Evolutionary conservation across 2,113 vertebrate species (phyloP).

Genomic region (Neogale vison): DNA sequence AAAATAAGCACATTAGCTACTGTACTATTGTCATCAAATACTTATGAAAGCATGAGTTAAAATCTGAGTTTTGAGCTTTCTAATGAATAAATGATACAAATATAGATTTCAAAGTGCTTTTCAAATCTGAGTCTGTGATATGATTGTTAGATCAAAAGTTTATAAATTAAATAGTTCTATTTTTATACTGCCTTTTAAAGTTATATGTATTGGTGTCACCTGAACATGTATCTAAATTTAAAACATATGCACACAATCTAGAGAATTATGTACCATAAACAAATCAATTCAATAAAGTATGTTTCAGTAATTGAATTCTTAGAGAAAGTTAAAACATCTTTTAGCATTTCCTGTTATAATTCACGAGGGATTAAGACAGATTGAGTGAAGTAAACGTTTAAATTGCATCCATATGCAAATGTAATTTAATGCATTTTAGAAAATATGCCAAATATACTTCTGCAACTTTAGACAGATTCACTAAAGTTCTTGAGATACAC

Average conservation of each 20-base stretch:
- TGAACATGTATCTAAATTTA: not conserved
- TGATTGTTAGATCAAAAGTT: not conserved
- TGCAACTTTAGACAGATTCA: not conserved
- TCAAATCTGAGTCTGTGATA: not conserved
- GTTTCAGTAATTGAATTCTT: not conserved
- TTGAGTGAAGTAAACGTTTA: not conserved
- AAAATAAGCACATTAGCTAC: not conserved
- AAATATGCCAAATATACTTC: not conserved
- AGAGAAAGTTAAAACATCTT: not conserved
- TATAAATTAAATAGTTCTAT: not conserved
- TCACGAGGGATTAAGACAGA: not conserved
- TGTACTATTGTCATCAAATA: not conserved
- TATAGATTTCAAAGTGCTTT: not conserved
- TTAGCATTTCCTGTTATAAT: constrained; percentile 5
- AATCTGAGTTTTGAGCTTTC: not conserved
- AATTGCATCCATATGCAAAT: constrained; percentile 28
- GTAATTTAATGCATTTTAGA: not conserved
- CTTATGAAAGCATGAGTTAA: not conserved
- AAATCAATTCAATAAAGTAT: not conserved
- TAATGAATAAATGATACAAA: not conserved
- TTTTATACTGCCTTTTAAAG: not conserved
- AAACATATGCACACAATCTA: not conserved
- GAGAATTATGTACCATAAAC: not conserved
- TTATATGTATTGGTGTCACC: not conserved
- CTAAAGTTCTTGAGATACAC: not conserved